These are phyloP conservation scores for Drosophila nigrodunni DNA, from an alignment of 1,140 invertebrate species.

Conservation along the genomic window DNA sequence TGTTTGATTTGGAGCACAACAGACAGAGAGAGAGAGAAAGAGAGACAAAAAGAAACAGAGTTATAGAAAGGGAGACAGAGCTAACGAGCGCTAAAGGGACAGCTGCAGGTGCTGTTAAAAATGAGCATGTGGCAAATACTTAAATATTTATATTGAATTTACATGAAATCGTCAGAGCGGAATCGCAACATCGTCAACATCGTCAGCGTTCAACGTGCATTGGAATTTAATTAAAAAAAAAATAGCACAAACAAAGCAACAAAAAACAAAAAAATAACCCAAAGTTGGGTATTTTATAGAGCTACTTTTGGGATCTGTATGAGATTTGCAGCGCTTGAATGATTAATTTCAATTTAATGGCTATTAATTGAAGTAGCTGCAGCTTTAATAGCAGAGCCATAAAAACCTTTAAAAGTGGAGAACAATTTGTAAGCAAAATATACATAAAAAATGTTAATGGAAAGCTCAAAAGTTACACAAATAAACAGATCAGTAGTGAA, in stretches of 20 bases:
- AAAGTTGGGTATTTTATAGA: neutral
- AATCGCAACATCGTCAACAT: constrained; percentile 47
- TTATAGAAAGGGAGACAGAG: neutral
- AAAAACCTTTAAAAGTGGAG: neutral
- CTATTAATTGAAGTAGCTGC: constrained; percentile 43
- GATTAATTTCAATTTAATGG: constrained; percentile 51
- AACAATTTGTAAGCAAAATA: neutral
- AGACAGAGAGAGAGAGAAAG: neutral
- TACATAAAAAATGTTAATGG: neutral
- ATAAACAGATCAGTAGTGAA: too few species aligned
- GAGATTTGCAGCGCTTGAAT: constrained; percentile 24
- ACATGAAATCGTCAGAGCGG: constrained; percentile 40
- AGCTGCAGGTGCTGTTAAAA: constrained; percentile 51
- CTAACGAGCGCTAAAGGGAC: neutral
- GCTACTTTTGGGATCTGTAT: neutral
- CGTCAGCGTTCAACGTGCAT: constrained; percentile 34
- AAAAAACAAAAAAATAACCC: neutral
- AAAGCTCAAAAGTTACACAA: neutral
- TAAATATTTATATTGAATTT: constrained; percentile 61
- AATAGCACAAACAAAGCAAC: neutral
- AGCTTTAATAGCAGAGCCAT: constrained; percentile 32
- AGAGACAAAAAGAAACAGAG: neutral
- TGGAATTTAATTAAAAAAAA: constrained; percentile 56
- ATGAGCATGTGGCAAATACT: constrained; percentile 60
- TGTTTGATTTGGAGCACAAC: constrained; percentile 43